Percentiles rank a stretch among this genome's conserved stretches.
phyloP scores from a whole-genome alignment of 30 jellyfish, hydroid and myxozoan species.

The Aurelia sp. region DNA sequence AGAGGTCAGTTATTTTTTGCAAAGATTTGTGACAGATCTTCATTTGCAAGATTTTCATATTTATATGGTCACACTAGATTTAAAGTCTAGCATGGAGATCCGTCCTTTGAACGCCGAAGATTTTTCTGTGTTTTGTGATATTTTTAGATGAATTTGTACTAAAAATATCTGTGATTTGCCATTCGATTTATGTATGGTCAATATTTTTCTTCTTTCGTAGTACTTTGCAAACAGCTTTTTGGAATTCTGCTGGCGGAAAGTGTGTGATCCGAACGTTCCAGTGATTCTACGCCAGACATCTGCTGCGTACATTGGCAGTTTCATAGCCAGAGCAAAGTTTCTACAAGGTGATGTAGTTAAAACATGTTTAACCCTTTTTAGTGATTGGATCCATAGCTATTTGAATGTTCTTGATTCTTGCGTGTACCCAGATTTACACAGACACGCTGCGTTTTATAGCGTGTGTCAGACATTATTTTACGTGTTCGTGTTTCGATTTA shows the following conservation, averaged over 20 bases:
- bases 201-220: slow-evolving; percentile 41
- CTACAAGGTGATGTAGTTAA: slow-evolving; percentile 38
- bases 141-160: too few relatives aligned
- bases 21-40: too few relatives aligned
- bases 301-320: slow-evolving; percentile 75
- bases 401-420: slow-evolving; percentile 68
- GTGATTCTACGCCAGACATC: slow-evolving; percentile 77
- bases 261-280: slow-evolving; percentile 80
- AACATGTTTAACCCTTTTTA: slow-evolving; percentile 30
- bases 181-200: too few relatives aligned
- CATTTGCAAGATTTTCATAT: too few relatives aligned
- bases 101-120: too few relatives aligned
- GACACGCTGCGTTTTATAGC: slow-evolving; percentile 82
- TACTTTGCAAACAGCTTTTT: slow-evolving; percentile 71
- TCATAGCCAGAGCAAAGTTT: slow-evolving; percentile 83
- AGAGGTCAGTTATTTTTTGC: too few relatives aligned
- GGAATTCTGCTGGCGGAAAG: slow-evolving; percentile 79
- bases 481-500: slow-evolving; percentile 78
- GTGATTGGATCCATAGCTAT: slow-evolving; percentile 83
- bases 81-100: too few relatives aligned
- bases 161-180: too few relatives aligned
- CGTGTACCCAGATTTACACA: slow-evolving; percentile 63
- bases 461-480: slow-evolving; percentile 86
- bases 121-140: too few relatives aligned
- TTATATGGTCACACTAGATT: too few relatives aligned